A percentile compares a stretch with the other conserved stretches of the same genome.
Evolutionary conservation across 2,113 vertebrate genomes (phyloP).

Genomic region (Dromaius novaehollandiae): DNA sequence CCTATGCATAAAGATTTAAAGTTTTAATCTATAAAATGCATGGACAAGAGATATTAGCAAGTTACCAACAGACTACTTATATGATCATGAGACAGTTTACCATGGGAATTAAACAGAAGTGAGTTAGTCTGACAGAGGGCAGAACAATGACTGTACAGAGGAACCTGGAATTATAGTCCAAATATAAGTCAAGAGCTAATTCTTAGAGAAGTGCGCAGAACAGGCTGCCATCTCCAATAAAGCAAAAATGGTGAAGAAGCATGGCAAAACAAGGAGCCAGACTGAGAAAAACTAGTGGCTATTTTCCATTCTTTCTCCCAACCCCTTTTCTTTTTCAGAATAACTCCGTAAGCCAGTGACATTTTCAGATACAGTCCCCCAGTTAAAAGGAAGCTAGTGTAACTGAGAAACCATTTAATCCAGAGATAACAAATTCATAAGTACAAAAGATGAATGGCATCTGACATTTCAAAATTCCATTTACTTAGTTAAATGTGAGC

Average conservation of each 20-base stretch:
- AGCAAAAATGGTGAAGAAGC: background rate
- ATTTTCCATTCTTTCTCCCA: background rate
- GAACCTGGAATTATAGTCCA: background rate
- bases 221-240: background rate
- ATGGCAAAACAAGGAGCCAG: background rate
- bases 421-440: background rate
- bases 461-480: background rate
- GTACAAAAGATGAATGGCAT: background rate
- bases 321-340: background rate
- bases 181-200: background rate
- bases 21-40: background rate
- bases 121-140: background rate
- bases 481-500: background rate
- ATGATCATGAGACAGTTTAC: background rate
- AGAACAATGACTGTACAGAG: background rate
- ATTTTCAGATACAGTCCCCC: background rate
- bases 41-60: background rate
- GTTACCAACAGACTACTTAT: background rate
- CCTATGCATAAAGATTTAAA: background rate
- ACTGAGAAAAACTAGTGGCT: background rate
- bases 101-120: background rate
- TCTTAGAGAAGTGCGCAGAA: background rate
- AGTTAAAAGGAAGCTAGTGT: background rate
- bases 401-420: background rate
- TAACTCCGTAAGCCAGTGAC: background rate